These are phyloP conservation scores for Pammene fasciana DNA, from an alignment of 2,888 invertebrate species.

Conservation along the genomic window DNA sequence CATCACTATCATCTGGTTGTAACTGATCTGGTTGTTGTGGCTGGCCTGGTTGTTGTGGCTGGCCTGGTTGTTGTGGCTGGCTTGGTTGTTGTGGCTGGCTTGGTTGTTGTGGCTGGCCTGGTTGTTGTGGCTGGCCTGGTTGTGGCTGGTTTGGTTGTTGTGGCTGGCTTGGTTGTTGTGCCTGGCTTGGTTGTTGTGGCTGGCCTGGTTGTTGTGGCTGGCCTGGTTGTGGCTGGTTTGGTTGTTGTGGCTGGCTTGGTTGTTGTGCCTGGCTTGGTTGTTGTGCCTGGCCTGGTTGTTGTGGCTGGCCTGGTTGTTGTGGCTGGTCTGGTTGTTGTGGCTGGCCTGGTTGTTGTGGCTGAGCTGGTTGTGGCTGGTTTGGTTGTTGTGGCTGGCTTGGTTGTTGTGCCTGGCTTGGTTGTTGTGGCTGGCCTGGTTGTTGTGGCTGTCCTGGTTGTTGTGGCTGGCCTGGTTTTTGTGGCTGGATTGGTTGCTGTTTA, in stretches of 20 bases:
- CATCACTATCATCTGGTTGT: too few relatives aligned
- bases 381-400: background rate
- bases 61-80: background rate
- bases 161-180: conserved; percentile 15
- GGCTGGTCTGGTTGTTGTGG: conserved; percentile 25
- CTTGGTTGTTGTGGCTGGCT: background rate
- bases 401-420: background rate
- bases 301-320: conserved; percentile 17
- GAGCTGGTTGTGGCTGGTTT: background rate
- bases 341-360: conserved; percentile 9
- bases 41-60: background rate
- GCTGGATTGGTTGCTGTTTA: too few relatives aligned
- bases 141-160: conserved; percentile 21
- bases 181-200: conserved; percentile 11
- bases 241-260: background rate
- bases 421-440: background rate
- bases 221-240: background rate
- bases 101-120: background rate
- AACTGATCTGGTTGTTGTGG: too few relatives aligned
- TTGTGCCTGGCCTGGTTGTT: background rate
- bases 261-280: background rate
- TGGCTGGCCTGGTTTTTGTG: background rate
- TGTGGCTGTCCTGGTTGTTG: too few relatives aligned
- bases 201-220: background rate
- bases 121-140: background rate